Conservation (phyloP, 2,888 invertebrate genomes). For the Xylocampa areola region DNA sequence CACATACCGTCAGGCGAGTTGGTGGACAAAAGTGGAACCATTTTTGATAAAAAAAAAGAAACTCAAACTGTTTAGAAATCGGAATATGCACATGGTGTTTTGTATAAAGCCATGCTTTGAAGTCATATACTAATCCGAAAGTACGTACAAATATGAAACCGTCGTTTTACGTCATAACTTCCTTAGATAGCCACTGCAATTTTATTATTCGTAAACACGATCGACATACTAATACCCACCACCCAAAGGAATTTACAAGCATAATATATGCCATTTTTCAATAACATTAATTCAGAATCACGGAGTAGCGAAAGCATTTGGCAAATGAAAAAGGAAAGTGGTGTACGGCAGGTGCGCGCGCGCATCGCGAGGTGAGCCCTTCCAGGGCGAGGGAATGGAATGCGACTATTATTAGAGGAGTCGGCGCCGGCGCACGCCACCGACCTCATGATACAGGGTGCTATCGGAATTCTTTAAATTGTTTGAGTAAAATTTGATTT, state of each 20-base stretch:
- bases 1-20: too few relatives aligned
- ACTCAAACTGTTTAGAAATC: slow-evolving; percentile 3
- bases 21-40: too few relatives aligned
- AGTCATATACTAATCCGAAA: slow-evolving; percentile 9
- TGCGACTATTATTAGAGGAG: slow-evolving; percentile 86
- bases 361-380: slow-evolving; percentile 70
- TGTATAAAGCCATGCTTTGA: slow-evolving; percentile 6
- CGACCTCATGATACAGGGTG: slow-evolving; percentile 71
- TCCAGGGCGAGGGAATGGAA: slow-evolving; percentile 76
- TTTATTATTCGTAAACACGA: slow-evolving; percentile 38
- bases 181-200: slow-evolving; percentile 19
- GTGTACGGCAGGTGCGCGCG: slow-evolving; percentile 77
- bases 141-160: slow-evolving; percentile 12
- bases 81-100: slow-evolving; percentile 20
- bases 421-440: slow-evolving; percentile 81
- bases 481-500: slow-evolving; percentile 22
- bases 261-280: slow-evolving; percentile 44
- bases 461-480: slow-evolving; percentile 49
- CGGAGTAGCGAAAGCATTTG: slow-evolving; percentile 72
- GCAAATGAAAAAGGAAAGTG: slow-evolving; percentile 84
- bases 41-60: too few relatives aligned
- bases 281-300: slow-evolving; percentile 53
- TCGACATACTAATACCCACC: slow-evolving; percentile 23
- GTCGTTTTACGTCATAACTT: slow-evolving; percentile 25
- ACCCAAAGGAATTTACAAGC: slow-evolving; percentile 17